phyloP scores from a whole-genome alignment of 2,113 vertebrate genomes.

The Cacatua alba region DNA sequence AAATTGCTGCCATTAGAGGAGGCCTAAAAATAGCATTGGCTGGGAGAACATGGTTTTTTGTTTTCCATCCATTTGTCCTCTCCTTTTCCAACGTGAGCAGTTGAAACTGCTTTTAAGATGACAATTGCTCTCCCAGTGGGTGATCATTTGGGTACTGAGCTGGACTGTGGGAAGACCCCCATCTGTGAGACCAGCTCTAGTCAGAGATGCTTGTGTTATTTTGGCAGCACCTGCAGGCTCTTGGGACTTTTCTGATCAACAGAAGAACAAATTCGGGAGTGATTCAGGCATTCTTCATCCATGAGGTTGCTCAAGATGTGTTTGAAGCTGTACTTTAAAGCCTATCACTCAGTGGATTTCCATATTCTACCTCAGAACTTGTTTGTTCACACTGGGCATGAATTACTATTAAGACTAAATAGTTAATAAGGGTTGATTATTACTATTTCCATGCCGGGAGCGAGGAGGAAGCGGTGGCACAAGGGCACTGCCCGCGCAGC shows the following conservation, averaged over 20 bases:
- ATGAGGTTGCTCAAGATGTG: not conserved
- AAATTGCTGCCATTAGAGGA: not conserved
- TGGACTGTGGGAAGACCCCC: not conserved
- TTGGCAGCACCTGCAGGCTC: not conserved
- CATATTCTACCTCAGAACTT: rapidly evolving
- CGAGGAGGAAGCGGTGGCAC: not conserved
- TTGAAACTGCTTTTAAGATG: not conserved
- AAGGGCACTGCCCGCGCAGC: not conserved
- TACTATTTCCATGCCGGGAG: not conserved
- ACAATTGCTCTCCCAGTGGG: not conserved
- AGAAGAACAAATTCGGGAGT: not conserved
- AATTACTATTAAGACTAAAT: not conserved
- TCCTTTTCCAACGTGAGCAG: not conserved
- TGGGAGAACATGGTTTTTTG: not conserved
- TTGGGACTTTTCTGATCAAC: not conserved
- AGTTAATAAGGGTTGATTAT: not conserved
- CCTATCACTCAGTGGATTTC: rapidly evolving
- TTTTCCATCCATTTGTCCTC: not conserved
- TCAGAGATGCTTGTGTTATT: not conserved
- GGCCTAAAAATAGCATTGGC: not conserved
- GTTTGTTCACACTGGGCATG: not conserved
- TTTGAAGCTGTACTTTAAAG: not conserved
- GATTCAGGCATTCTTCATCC: not conserved
- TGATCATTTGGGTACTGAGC: not conserved
- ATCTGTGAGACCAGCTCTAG: not conserved